phyloP scores from a whole-genome alignment of 2,888 invertebrate genomes.

The Hermaeophaga mercurialis region DNA sequence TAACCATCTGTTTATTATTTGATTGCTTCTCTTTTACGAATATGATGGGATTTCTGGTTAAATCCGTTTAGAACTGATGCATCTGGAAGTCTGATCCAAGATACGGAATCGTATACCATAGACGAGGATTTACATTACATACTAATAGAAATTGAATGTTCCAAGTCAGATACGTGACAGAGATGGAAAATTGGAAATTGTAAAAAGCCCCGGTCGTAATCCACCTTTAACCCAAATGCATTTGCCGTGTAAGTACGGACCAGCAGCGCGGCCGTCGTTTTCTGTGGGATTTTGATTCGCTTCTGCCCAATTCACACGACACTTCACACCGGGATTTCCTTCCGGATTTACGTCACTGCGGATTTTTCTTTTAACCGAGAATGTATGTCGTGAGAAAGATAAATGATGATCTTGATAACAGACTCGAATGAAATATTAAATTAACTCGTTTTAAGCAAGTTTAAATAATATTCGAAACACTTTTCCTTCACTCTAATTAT shows the following conservation, averaged over 20 bases:
- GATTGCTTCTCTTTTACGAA: too few relatives aligned
- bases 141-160: slow-evolving; percentile 20
- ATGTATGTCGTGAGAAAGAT: background rate
- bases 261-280: slow-evolving; percentile 41
- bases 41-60: too few relatives aligned
- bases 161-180: slow-evolving; percentile 15
- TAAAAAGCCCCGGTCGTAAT: slow-evolving; percentile 48
- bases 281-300: slow-evolving; percentile 42
- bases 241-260: slow-evolving; percentile 50
- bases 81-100: too few relatives aligned
- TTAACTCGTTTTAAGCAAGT: too few relatives aligned
- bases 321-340: slow-evolving; percentile 26
- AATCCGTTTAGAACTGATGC: too few relatives aligned
- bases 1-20: too few relatives aligned
- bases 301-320: slow-evolving; percentile 28
- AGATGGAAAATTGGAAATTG: slow-evolving; percentile 27
- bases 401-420: background rate
- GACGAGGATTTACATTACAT: slow-evolving; percentile 6
- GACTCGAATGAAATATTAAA: background rate
- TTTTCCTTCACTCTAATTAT: too few relatives aligned
- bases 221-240: slow-evolving; percentile 54
- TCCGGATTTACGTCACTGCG: slow-evolving; percentile 24
- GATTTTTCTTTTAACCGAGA: slow-evolving; percentile 7
- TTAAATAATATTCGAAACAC: too few relatives aligned
- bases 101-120: too few relatives aligned